phyloP scores from a whole-genome alignment of 2,888 invertebrate species.

The Ormyrus labotus region DNA sequence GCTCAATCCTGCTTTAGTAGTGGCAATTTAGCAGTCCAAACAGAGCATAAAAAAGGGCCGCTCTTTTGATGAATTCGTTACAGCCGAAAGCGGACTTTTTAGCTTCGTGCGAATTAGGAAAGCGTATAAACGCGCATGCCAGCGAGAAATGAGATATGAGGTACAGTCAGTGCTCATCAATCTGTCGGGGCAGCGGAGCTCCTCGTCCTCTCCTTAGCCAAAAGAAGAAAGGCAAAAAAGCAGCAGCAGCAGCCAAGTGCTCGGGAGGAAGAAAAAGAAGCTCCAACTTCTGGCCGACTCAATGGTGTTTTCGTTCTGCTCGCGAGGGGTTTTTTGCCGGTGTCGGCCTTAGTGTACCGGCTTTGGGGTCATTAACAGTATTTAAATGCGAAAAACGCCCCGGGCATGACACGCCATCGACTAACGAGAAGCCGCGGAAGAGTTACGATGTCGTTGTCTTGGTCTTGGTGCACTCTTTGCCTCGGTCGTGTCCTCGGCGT shows the following conservation, averaged over 20 bases:
- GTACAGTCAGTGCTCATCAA: conserved; percentile 38
- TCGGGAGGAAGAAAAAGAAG: conserved; percentile 14
- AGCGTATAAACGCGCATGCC: background rate
- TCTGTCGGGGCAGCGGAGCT: conserved; percentile 42
- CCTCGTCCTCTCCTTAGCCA: conserved; percentile 8
- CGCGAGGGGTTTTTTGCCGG: conserved; percentile 4
- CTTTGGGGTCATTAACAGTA: conserved; percentile 64
- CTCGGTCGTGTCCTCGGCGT: conserved; percentile 19
- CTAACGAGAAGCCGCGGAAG: conserved; percentile 65
- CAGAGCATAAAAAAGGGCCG: no score
- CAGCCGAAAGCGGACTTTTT: background rate
- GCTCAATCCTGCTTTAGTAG: no score
- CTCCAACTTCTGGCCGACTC: background rate
- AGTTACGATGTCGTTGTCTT: conserved; percentile 60
- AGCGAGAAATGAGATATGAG: conserved; percentile 38
- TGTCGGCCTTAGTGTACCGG: conserved; percentile 3
- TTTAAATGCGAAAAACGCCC: conserved; percentile 64
- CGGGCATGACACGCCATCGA: conserved; percentile 61
- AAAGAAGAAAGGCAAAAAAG: conserved; percentile 1
- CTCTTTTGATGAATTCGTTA: background rate
- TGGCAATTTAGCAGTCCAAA: no score
- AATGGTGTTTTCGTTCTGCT: conserved; percentile 34
- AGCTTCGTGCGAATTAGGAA: conserved; percentile 1
- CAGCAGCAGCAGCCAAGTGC: no score
- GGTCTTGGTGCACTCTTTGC: background rate